A percentile compares a stretch with the other conserved stretches of the same genome.
phyloP scores from a whole-genome alignment of 2,797 vertebrate species.

The Lindbergichthys nudifrons region DNA sequence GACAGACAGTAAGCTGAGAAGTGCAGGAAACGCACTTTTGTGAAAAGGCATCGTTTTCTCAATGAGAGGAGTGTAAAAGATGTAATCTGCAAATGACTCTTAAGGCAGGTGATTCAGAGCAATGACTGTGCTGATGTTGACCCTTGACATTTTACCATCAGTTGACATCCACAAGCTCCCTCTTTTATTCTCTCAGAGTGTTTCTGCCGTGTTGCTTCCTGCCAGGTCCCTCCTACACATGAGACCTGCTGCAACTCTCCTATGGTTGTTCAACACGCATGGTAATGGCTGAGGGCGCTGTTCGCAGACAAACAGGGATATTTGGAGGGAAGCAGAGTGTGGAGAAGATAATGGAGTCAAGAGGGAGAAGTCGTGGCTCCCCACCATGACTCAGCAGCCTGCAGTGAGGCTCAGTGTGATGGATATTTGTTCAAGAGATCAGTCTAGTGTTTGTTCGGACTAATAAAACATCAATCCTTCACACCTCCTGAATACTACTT shows the following conservation, averaged over 20 bases:
- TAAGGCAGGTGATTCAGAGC: constrained; percentile 69
- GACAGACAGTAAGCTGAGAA: constrained; percentile 1
- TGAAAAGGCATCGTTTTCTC: constrained; percentile 65
- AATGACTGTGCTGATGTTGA: constrained; percentile 64
- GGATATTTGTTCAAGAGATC: constrained; percentile 69
- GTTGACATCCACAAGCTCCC: constrained; percentile 48
- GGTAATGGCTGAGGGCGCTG: constrained; percentile 63
- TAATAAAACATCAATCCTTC: constrained; percentile 57
- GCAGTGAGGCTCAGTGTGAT: constrained; percentile 59
- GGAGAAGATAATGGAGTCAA: constrained; percentile 74
- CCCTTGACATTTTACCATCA: constrained; percentile 62
- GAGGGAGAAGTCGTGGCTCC: constrained; percentile 66
- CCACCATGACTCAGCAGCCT: constrained; percentile 70
- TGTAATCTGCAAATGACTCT: constrained; percentile 64
- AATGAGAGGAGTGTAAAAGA: constrained; percentile 58
- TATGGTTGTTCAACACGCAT: constrained; percentile 63
- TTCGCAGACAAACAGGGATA: constrained; percentile 69
- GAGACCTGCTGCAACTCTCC: constrained; percentile 51
- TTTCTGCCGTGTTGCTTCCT: constrained; percentile 36
- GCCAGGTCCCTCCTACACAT: constrained; percentile 52
- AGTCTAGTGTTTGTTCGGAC: constrained; percentile 51
- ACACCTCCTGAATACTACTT: constrained; percentile 40
- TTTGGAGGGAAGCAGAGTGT: constrained; percentile 61
- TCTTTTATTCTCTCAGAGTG: constrained; percentile 22
- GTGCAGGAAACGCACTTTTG: constrained; percentile 29